Percentiles rank a stretch among this genome's conserved stretches.
phyloP scores from a whole-genome alignment of 2,797 vertebrate species.

The Malurus leucopterus region DNA sequence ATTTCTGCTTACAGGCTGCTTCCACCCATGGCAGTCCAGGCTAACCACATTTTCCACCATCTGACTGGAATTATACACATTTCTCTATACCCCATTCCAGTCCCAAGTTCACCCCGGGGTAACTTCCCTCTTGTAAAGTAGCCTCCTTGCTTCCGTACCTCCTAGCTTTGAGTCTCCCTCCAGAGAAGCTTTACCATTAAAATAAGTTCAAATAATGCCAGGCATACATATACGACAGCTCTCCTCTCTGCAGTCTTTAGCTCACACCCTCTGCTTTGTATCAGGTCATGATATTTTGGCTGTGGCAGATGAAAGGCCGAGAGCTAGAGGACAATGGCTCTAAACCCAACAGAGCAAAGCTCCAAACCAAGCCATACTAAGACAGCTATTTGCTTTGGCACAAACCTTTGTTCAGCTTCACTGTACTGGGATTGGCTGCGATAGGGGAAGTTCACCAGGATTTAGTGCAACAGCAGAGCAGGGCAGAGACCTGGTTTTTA shows the following conservation, averaged over 20 bases:
- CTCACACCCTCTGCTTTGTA: background rate
- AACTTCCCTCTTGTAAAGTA: background rate
- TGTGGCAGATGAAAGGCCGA: background rate
- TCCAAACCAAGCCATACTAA: background rate
- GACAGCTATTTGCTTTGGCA: background rate
- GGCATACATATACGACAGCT: accelerated
- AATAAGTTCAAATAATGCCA: background rate
- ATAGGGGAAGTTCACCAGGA: background rate
- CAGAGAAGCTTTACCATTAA: background rate
- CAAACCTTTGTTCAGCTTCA: background rate
- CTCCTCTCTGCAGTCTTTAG: background rate
- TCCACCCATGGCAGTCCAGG: background rate
- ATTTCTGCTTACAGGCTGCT: background rate
- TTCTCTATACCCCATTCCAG: background rate
- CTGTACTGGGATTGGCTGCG: accelerated
- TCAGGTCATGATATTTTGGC: background rate
- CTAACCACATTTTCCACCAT: background rate
- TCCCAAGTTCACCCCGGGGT: background rate
- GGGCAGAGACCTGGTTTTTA: background rate
- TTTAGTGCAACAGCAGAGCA: background rate
- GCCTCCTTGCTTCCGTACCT: background rate
- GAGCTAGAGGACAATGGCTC: background rate
- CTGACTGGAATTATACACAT: background rate
- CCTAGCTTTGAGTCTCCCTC: background rate
- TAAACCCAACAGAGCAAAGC: constrained; percentile 20